These are phyloP conservation scores for Lampris megalopsis DNA, from an alignment of 2,113 vertebrate genomes.

Conservation along the genomic window DNA sequence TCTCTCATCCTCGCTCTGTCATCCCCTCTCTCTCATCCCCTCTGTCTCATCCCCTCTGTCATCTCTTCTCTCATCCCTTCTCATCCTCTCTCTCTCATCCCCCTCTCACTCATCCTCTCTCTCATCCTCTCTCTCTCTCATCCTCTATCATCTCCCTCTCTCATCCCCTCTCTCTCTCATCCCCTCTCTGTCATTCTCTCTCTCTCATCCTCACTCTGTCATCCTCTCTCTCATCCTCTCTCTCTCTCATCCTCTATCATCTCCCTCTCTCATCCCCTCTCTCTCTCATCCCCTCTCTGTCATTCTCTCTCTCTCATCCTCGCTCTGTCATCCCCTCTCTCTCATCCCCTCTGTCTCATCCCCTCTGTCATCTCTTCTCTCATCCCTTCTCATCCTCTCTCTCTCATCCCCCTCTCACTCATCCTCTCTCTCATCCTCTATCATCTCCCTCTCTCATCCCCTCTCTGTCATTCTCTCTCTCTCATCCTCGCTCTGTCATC, in stretches of 20 bases:
- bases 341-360: background rate
- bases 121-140: background rate
- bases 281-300: background rate
- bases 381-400: background rate
- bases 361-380: conserved; percentile 1
- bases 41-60: background rate
- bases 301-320: too few species aligned
- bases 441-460: too few species aligned
- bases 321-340: background rate
- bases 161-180: too few species aligned
- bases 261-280: background rate
- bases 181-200: too few species aligned
- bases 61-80: conserved; percentile 7
- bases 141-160: background rate
- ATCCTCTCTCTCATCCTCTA: too few species aligned
- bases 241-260: too few species aligned
- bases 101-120: background rate
- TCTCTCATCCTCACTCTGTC: too few species aligned
- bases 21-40: background rate
- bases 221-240: too few species aligned
- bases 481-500: background rate
- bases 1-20: too few species aligned
- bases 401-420: too few species aligned
- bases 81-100: background rate
- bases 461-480: too few species aligned